phyloP scores from a whole-genome alignment of 2,888 invertebrate species.

The Caenorhabditis sp. region DNA sequence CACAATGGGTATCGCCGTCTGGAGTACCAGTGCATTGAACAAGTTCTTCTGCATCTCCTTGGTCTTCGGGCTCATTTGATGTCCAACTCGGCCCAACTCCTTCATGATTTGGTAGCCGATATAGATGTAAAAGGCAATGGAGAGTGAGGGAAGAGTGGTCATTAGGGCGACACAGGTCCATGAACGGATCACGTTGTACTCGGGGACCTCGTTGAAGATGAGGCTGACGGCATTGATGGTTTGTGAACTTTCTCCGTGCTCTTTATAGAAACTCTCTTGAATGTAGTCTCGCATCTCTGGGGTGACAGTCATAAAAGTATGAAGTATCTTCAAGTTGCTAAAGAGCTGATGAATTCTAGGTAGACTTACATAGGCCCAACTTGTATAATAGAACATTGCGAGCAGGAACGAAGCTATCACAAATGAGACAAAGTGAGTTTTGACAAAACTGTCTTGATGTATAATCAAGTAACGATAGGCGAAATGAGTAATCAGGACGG shows the following conservation, averaged over 20 bases:
- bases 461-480: conserved; percentile 24
- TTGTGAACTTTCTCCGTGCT: background rate
- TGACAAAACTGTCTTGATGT: background rate
- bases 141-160: background rate
- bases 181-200: background rate
- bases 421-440: background rate
- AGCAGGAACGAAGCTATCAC: background rate
- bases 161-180: background rate
- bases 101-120: background rate
- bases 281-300: background rate
- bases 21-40: conserved; percentile 6
- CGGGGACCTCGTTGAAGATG: background rate
- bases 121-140: background rate
- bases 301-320: background rate
- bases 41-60: conserved; percentile 4
- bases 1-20: conserved; percentile 33
- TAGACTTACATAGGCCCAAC: background rate
- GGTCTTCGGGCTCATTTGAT: conserved; percentile 2
- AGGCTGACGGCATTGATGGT: background rate
- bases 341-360: background rate
- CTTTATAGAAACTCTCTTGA: background rate
- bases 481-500: conserved; percentile 30
- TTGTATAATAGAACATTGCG: background rate
- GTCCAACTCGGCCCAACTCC: background rate
- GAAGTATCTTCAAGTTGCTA: background rate